phyloP scores from a whole-genome alignment of 2,113 vertebrate genomes.

The Numida meleagris region DNA sequence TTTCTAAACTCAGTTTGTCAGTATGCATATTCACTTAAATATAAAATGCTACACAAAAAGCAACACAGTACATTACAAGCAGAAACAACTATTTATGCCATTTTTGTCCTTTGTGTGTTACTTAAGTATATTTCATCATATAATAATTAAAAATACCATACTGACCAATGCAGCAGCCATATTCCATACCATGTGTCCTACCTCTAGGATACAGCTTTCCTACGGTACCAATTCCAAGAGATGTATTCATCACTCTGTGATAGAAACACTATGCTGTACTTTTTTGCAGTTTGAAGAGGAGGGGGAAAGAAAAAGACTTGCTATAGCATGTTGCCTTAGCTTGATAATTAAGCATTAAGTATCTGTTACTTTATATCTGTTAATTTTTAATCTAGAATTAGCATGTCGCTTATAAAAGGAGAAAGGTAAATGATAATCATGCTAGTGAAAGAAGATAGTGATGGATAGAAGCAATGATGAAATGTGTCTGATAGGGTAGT shows the following conservation, averaged over 20 bases:
- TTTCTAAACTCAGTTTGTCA: background rate
- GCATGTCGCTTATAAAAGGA: background rate
- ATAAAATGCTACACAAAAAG: background rate
- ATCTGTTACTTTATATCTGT: background rate
- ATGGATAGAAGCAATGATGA: constrained; percentile 69
- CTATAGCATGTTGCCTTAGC: background rate
- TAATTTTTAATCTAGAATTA: constrained; percentile 18
- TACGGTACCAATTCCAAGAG: constrained; percentile 56
- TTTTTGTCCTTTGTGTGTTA: background rate
- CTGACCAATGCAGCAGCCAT: constrained; percentile 67
- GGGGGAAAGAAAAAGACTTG: background rate
- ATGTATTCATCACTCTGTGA: constrained; percentile 65
- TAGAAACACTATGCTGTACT: constrained; percentile 56
- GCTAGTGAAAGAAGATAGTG: constrained; percentile 41
- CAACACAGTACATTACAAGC: background rate
- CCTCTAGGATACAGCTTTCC: constrained; percentile 60
- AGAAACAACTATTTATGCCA: background rate
- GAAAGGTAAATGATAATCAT: constrained; percentile 48
- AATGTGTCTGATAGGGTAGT: constrained; percentile 63
- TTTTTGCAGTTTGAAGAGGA: constrained; percentile 54
- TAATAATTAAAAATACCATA: constrained; percentile 67
- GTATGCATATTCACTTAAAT: background rate
- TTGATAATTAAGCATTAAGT: constrained; percentile 10
- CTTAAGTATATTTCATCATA: background rate
- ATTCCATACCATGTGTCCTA: constrained; percentile 63